These are phyloP conservation scores for Propithecus perrieri DNA, from an alignment of 2,797 vertebrate species.

Conservation along the genomic window DNA sequence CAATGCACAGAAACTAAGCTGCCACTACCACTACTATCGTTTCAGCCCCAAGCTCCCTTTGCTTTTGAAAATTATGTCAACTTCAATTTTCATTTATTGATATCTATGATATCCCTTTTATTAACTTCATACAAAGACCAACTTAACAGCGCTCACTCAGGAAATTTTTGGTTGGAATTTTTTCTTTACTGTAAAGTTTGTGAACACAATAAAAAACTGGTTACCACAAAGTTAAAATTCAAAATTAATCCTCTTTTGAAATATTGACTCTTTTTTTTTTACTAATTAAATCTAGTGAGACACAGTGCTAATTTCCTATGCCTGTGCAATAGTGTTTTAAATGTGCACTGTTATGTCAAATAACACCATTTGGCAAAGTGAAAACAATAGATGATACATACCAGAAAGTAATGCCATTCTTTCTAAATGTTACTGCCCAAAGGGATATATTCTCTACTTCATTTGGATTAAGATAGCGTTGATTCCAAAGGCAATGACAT, in stretches of 20 bases:
- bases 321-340: not conserved
- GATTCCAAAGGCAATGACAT: conserved; percentile 35
- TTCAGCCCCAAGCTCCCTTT: not conserved
- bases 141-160: not conserved
- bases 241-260: conserved; percentile 24
- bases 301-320: not conserved
- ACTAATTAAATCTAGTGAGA: not conserved
- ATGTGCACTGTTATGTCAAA: not conserved
- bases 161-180: not conserved
- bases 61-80: conserved; percentile 36
- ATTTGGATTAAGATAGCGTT: not conserved
- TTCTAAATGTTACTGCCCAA: conserved; percentile 35
- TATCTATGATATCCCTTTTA: not conserved
- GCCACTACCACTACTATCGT: not conserved
- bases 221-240: not conserved
- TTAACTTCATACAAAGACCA: not conserved
- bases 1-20: not conserved
- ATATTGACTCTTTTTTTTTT: not conserved
- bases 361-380: not conserved
- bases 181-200: not conserved
- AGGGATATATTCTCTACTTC: not conserved
- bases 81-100: not conserved
- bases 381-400: not conserved
- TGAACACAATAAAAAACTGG: not conserved
- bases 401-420: not conserved